Evolutionary conservation across 2,113 vertebrate genomes (phyloP), one percentile per base, ranked within the genome.

Genomic region (Apodemus sylvaticus): DNA sequence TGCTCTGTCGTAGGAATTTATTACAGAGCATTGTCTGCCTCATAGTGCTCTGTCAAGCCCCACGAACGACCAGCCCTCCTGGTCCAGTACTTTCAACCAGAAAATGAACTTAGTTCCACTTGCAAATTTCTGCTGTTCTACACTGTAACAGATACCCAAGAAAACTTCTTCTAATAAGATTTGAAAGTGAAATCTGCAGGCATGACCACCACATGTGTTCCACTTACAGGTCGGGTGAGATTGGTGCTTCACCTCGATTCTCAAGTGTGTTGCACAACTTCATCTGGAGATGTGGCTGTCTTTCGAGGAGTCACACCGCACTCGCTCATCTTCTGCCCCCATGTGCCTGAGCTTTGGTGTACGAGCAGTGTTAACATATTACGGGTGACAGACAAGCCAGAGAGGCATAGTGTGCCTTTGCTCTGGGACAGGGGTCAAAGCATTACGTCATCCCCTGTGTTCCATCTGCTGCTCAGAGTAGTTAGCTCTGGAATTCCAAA

Each of bases 101-200:
- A 68, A 94, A 92, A 82, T 11, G 55, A 87, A 1, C 31, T 86
- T 86, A 8, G 26, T 95, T 86, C 92, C 53, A 58, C 71, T 83
- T 93, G 66, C 34, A 42, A 86, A 36, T 92, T 92, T 86, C 60
- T 86, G 34, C 53, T 31, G 5, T 31, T 92, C 73, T 92, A 0
- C 2, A 11, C 34, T 73, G 16, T 1, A 90, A 26, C 39, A 82
- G 29, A n/a, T 51, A 45, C 26, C 39, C 51, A 70, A 10, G 26
- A 78, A 77, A 22, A 87, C 89, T 29, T 86, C 20, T 85, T 62
- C 34, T 90, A 48, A 71, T 74, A 45, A 68, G 45, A 92, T 88
- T 60, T 19, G 22, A 91, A 93, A 95, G 93, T 48, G 77, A 86
- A 66, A 45, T 77, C 45, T 5, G 13, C 31, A 11, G 16, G 36